These are phyloP conservation scores for Petrocephalus zakoni DNA, from an alignment of 2,113 vertebrate species.

Conservation along the genomic window DNA sequence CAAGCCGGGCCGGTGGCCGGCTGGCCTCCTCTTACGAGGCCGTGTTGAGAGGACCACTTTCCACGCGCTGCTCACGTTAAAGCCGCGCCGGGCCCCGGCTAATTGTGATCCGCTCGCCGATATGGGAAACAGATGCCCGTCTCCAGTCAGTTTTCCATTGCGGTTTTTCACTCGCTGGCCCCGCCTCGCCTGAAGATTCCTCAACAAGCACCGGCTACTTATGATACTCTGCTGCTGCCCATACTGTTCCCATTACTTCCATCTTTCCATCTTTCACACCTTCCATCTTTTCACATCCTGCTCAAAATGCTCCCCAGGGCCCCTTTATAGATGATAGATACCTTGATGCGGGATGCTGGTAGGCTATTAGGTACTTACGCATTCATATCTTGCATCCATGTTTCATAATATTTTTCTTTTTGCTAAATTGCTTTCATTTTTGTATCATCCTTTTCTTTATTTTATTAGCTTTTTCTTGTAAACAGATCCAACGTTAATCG, in stretches of 20 bases:
- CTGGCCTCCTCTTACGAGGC: neutral
- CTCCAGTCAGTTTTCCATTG: conserved; percentile 61
- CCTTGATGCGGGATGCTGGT: conserved; percentile 39
- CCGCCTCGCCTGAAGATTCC: conserved; percentile 56
- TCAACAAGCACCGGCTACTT: conserved; percentile 57
- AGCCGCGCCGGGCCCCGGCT: conserved; percentile 47
- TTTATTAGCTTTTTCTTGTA: neutral
- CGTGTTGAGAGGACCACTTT: conserved; percentile 18
- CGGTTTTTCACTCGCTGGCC: conserved; percentile 57
- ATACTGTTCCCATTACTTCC: conserved; percentile 60
- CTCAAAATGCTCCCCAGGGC: conserved; percentile 43
- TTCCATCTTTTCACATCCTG: conserved; percentile 23
- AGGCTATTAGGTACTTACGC: neutral
- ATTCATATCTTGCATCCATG: neutral
- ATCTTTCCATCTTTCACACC: conserved; percentile 32
- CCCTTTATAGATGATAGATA: conserved; percentile 42
- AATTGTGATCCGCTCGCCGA: conserved; percentile 63
- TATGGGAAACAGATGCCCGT: conserved; percentile 66
- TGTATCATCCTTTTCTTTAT: neutral
- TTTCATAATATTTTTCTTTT: neutral
- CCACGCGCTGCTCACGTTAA: conserved; percentile 41
- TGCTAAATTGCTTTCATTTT: neutral
- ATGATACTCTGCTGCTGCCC: conserved; percentile 56
- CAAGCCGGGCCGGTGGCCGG: neutral
- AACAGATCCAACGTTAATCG: neutral